Evolutionary conservation across 2,888 invertebrate species (phyloP), one percentile per base, ranked within the genome.

Genomic region (Drosophila robusta): DNA sequence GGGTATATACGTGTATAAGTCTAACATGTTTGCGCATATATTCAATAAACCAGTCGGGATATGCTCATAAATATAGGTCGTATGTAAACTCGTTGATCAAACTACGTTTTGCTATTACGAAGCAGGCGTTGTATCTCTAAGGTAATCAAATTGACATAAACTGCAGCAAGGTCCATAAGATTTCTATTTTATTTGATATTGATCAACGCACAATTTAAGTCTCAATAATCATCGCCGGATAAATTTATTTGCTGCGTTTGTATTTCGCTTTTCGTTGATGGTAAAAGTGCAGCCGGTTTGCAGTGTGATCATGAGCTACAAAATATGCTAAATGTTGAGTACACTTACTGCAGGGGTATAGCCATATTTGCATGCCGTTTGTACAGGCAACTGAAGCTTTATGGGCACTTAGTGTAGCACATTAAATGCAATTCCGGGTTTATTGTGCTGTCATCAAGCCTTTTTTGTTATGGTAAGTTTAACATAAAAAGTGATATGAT

Each of bases 271-370:
- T 24, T 42, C 14, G 32, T n/a, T 41, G 24, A 26, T 39, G 44
- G 70, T 68, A 70, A 66, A 68, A 77, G 63, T 80, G 47, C 62
- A 70, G 60, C 66, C 71, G 63, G 71, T 45, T 78, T 61, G 16
- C 54, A 42, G 14, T 55, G 46, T 67, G 70, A n/a, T 74, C 74
- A 75, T 65, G 70, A 72, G 50, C 66, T 69, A 64, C 32, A 71
- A 75, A 75, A 36, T 75, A 63, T 71, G 41, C 62, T 68, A 63
- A 78, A 64, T 61, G 56, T 73, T 24, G 11, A 39, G 8, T 64
- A 50, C 54, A 5, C 74, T 49, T 9, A 11, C 34, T 2, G 22
- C 18, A 24, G 4, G 24, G 38, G 51, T 38, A 60, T 41, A 29
- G 18, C 3, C 7, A 14, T 6, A 52, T 7, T 7, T 1, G 0